Evolutionary conservation across 2,797 vertebrate species (phyloP), one percentile per base, ranked within the genome.

Genomic region (Rhinophrynus dorsalis): DNA sequence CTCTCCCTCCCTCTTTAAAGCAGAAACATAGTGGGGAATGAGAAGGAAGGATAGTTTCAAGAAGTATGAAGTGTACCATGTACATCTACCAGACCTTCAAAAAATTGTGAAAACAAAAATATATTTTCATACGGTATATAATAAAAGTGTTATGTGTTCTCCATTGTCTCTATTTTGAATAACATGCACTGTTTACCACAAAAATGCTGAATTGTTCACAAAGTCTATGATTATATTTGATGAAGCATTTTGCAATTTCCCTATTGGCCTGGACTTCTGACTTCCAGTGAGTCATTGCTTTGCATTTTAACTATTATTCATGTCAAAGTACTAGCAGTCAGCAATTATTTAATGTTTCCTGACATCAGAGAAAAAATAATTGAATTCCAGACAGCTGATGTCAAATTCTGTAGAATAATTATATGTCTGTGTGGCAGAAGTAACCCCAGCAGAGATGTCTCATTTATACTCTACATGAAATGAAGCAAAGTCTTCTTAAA

Each of bases 321-420:
- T 80, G 52, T 75, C 61, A 78, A 77, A 84, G 38, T 23, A 75
- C 60, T 33, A 40, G 51, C 72, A 78, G 68, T 78, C 48, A 83
- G 69, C 40, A 54, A 70, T 76, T 51, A 58, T 80, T 80, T 80
- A 74, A 76, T 51, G 50, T 54, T 74, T 9, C 38, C 64, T 81
- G 67, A 72, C 61, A 76, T 69, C 55, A 82, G 52, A 76, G 50
- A 74, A 79, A 79, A 74, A n/a, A 77, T 76, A 77, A 77, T 60
- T 76, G 63, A 78, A 79, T 81, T 75, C 24, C 68, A 72, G 78
- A 76, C 45, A 70, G 81, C 17, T 64, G 62, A 72, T 67, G 54
- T 67, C 76, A 76, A 29, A 54, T 70, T 67, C 48, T 68, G 37
- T 54, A 61, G 76, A 83, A 79, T 64, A 17, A 75, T 58, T 60